Evolutionary conservation across 2,113 vertebrate species (phyloP), one percentile per base, ranked within the genome.

Genomic region (Heliornis fulica): DNA sequence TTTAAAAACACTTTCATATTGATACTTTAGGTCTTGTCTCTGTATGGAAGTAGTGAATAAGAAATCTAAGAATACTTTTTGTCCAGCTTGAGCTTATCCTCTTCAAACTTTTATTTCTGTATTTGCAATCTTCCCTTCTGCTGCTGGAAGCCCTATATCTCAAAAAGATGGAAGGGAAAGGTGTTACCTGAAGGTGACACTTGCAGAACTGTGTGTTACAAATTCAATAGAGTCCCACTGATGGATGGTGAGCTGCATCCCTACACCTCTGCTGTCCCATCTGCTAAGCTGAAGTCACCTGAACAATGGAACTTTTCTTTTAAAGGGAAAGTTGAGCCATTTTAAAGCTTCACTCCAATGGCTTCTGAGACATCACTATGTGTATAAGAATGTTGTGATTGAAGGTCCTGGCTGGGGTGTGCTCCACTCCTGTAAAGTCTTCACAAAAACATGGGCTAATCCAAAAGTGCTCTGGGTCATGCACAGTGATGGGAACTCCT

Each of bases 1-100:
- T 66, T 90, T 96, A 96, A 83, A 91, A 97, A 95, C 78, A 82
- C 80, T 94, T 92, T 77, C 80, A 53, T 94, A 97, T 70, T 59
- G 88, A 41, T 74, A 51, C 57, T 95, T 91, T 41, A 83, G 54
- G 61, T 93, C 93, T 96, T 94, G 87, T 82, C n/a, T 75, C 59
- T 91, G 61, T 65, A 34, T 2, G 9, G 57, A 91, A 76, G 29
- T 66, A 89, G 22, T 69, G 69, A 92, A 45, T 63, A 31, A 6
- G 63, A 57, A 72, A 40, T 19, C 56, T 75, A 79, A 70, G 86
- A 72, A 72, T 6, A 16, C 74, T 68, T 71, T 43, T 91, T 41
- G 36, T 59, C 41, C 53, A 89, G 48, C 54, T 81, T 60, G 51
- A 65, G 36, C 26, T 76, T 29, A 77, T 19, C 23, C 45, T 38